These are phyloP conservation scores for Cheilosia grossa DNA, from an alignment of 2,888 invertebrate species.

Conservation along the genomic window DNA sequence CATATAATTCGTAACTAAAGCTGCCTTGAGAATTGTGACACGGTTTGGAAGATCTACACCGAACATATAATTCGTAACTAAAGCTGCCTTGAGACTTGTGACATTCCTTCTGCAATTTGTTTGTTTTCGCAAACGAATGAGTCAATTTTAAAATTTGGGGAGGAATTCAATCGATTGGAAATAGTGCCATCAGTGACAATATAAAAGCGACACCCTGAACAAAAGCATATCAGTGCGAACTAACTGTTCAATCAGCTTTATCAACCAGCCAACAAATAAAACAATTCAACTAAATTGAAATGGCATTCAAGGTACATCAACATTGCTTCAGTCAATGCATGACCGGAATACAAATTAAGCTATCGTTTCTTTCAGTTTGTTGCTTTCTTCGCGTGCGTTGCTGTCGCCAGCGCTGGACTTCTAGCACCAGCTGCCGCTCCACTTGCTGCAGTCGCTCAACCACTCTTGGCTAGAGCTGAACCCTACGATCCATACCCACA, in stretches of 20 bases:
- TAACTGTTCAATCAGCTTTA: constrained; percentile 54
- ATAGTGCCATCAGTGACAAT: not conserved
- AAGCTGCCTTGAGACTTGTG: not conserved
- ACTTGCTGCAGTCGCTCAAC: constrained; percentile 58
- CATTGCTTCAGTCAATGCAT: not conserved
- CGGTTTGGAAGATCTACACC: too few relatives aligned
- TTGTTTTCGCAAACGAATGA: not conserved
- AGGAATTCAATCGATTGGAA: constrained; percentile 24
- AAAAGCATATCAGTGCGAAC: constrained; percentile 55
- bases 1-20: not conserved
- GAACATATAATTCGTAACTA: not conserved
- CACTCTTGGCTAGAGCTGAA: constrained; percentile 60
- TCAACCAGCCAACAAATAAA: constrained; percentile 26
- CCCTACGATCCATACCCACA: constrained; percentile 59
- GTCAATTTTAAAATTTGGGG: constrained; percentile 8
- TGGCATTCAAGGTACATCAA: constrained; percentile 62
- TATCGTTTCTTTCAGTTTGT: constrained; percentile 76
- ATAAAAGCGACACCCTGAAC: constrained; percentile 28
- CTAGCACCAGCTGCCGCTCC: constrained; percentile 74
- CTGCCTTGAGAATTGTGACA: not conserved
- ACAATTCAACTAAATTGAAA: constrained; percentile 35
- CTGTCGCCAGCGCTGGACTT: constrained; percentile 79
- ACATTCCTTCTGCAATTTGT: constrained; percentile 2
- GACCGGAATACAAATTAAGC: constrained; percentile 28
- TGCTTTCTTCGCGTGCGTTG: constrained; percentile 79